These are phyloP conservation scores for Ypsolopha sequella DNA, from an alignment of 2,888 invertebrate genomes.

Conservation along the genomic window DNA sequence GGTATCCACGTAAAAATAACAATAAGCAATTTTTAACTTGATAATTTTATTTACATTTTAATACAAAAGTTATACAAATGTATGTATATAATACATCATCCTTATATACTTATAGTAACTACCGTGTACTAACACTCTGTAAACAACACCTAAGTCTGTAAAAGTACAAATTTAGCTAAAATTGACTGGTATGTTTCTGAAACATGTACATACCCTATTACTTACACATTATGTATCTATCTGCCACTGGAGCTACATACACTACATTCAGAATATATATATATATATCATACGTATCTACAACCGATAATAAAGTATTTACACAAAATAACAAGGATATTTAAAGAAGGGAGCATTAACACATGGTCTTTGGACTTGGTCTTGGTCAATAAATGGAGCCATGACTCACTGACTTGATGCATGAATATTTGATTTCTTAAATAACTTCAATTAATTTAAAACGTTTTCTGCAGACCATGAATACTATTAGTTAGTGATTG, in stretches of 20 bases:
- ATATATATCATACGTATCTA: background rate
- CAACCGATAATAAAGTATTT: background rate
- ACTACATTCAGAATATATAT: background rate
- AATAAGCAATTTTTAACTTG: background rate
- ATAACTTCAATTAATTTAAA: no score
- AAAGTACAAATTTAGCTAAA: slow-evolving; percentile 30
- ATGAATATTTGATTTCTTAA: no score
- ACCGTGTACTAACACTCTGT: slow-evolving; percentile 16
- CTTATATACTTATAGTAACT: slow-evolving; percentile 22
- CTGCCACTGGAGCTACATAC: slow-evolving; percentile 38
- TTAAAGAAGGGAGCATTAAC: no score
- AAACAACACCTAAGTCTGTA: slow-evolving; percentile 23
- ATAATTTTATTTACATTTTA: slow-evolving; percentile 13
- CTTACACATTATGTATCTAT: slow-evolving; percentile 9
- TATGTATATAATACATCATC: slow-evolving; percentile 15
- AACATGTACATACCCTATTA: slow-evolving; percentile 27
- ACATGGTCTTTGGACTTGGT: no score
- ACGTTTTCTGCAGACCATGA: no score
- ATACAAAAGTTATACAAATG: slow-evolving; percentile 11
- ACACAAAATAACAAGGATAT: background rate
- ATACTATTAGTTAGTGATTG: no score
- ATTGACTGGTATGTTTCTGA: slow-evolving; percentile 44
- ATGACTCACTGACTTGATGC: no score
- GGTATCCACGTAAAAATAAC: slow-evolving; percentile 5
- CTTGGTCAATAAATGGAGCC: no score